A percentile compares a stretch with the other conserved stretches of the same genome.
These are phyloP conservation scores for Xiphydria camelus DNA, from an alignment of 2,888 invertebrate species.

Conservation along the genomic window DNA sequence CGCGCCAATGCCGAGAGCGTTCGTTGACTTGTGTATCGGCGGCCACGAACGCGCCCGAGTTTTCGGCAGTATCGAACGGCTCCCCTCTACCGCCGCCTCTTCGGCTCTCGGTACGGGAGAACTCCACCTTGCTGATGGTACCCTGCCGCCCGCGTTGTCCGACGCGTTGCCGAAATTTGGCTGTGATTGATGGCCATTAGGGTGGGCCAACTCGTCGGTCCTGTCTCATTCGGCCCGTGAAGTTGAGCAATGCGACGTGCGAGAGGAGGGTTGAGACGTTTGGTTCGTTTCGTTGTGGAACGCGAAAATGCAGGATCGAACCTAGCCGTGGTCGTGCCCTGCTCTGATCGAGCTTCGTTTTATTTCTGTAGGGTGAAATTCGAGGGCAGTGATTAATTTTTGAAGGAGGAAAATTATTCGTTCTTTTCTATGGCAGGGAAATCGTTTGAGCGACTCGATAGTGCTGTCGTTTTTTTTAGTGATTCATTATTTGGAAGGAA, in stretches of 20 bases:
- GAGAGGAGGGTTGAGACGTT: neutral
- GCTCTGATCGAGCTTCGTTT: constrained; percentile 6
- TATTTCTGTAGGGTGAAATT: too few species aligned
- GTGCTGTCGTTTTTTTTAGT: too few species aligned
- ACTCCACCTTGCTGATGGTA: constrained; percentile 55
- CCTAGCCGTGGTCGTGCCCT: too few species aligned
- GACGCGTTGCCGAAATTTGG: constrained; percentile 56
- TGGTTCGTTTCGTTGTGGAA: too few species aligned
- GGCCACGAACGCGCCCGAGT: constrained; percentile 41
- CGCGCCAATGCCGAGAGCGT: too few species aligned
- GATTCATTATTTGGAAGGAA: too few species aligned
- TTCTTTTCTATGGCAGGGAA: too few species aligned
- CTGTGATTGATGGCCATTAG: constrained; percentile 57
- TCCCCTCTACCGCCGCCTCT: constrained; percentile 28
- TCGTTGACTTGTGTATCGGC: too few species aligned
- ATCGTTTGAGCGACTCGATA: too few species aligned
- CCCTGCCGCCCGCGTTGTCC: constrained; percentile 56
- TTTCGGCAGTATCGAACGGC: constrained; percentile 50
- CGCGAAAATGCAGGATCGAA: too few species aligned
- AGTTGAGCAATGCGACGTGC: neutral
- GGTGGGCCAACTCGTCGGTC: constrained; percentile 47
- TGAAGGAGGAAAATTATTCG: too few species aligned
- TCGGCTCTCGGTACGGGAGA: constrained; percentile 44
- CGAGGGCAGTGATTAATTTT: too few species aligned
- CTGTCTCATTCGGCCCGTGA: neutral